Percentiles rank a stretch among this genome's conserved stretches.
Conservation (phyloP, 2,888 invertebrate species). For the Drosophila dives region DNA sequence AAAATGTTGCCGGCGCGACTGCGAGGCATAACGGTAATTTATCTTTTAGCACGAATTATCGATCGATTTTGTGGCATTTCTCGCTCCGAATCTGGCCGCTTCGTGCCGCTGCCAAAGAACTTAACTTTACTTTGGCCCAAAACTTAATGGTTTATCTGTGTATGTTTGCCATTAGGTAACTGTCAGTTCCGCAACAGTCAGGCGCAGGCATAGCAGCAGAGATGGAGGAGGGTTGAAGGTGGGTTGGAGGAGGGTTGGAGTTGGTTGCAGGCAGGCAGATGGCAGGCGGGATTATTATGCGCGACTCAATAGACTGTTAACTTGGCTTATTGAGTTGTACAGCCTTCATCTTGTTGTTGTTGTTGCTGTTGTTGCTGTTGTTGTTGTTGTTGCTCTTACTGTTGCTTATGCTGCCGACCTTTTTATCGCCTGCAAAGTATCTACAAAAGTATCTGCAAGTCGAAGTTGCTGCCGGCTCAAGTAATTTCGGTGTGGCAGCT, state of each 20-base stretch:
- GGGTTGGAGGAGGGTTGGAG: background rate
- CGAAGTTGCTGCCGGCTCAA: conserved; percentile 51
- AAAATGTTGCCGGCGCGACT: conserved; percentile 39
- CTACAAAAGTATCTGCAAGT: conserved; percentile 68
- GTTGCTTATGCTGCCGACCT: conserved; percentile 58
- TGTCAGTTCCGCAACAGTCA: conserved; percentile 72
- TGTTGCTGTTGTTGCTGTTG: conserved; percentile 1
- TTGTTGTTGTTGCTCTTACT: conserved; percentile 33
- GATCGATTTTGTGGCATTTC: conserved; percentile 72
- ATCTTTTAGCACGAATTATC: conserved; percentile 81
- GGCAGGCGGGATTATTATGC: conserved; percentile 44
- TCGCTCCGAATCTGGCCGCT: conserved; percentile 13
- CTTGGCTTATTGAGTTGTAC: conserved; percentile 77
- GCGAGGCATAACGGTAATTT: conserved; percentile 71
- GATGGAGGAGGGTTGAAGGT: conserved; percentile 7
- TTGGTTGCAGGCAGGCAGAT: background rate
- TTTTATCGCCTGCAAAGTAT: conserved; percentile 76
- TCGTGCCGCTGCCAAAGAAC: conserved; percentile 48
- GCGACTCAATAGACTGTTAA: conserved; percentile 76
- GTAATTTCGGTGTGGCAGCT: conserved; percentile 73
- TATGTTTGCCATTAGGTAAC: conserved; percentile 81
- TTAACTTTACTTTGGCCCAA: conserved; percentile 55
- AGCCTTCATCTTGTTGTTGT: conserved; percentile 17
- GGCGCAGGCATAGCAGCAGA: background rate
- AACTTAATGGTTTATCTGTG: conserved; percentile 80